These are phyloP conservation scores for Suillia variegata DNA, from an alignment of 2,888 invertebrate species.

Conservation along the genomic window DNA sequence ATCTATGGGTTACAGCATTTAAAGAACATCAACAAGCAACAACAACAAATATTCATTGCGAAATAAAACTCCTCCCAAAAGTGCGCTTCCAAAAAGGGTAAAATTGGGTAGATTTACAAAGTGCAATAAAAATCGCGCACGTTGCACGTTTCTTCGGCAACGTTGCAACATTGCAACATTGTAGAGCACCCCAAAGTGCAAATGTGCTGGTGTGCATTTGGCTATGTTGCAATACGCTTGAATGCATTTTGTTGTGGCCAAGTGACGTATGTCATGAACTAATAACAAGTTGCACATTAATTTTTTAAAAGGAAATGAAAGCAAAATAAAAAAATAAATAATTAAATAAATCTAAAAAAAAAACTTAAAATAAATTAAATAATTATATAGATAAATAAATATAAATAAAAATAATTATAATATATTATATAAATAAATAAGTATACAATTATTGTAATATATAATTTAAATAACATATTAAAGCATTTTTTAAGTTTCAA, in stretches of 20 bases:
- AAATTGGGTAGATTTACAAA: no score
- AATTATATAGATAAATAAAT: neutral
- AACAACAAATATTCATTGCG: neutral
- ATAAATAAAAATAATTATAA: neutral
- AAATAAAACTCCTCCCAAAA: neutral
- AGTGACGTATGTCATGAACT: neutral
- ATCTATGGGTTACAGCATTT: neutral
- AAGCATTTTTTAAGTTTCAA: no score
- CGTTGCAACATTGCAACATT: neutral
- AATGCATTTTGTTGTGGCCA: neutral
- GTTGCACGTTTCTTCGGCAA: no score
- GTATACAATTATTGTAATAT: no score
- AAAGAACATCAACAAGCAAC: neutral
- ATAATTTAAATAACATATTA: no score
- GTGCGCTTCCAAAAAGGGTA: no score
- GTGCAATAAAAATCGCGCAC: neutral
- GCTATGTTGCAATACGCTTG: neutral
- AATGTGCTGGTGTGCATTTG: neutral
- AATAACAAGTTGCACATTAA: neutral
- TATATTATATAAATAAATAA: no score
- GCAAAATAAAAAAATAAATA: neutral
- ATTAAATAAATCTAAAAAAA: neutral
- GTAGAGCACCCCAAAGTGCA: neutral
- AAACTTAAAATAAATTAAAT: neutral
- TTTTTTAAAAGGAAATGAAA: neutral